A percentile compares a stretch with the other conserved stretches of the same genome.
Conservation (phyloP, 2,888 invertebrate genomes). For the Strigamia transsilvanica region DNA sequence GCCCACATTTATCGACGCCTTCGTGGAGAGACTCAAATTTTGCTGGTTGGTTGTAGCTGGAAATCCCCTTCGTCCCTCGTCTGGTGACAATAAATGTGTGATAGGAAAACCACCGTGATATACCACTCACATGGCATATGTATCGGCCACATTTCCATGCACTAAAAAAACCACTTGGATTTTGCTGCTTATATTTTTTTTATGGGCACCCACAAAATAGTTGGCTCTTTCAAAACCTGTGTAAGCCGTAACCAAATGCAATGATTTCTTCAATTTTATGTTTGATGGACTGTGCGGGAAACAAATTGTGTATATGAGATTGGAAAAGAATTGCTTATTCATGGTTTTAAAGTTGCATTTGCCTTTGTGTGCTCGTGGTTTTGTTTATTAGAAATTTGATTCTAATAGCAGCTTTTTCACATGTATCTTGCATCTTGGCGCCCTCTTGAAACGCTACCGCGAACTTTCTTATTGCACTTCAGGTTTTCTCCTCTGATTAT, state of each 20-base stretch:
- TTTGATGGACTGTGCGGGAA: not conserved
- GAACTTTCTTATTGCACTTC: not conserved
- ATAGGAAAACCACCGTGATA: slow-evolving; percentile 37
- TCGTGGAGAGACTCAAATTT: slow-evolving; percentile 43
- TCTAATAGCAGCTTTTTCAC: not conserved
- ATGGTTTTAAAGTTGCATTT: slow-evolving; percentile 3
- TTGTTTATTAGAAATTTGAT: slow-evolving; percentile 7
- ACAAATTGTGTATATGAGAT: not conserved
- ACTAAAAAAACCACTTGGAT: slow-evolving; percentile 40
- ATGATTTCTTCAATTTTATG: slow-evolving; percentile 34
- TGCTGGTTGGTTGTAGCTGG: slow-evolving; percentile 31
- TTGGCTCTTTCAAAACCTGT: not conserved
- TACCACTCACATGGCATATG: slow-evolving; percentile 38
- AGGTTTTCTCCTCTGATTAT: slow-evolving; percentile 18
- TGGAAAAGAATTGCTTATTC: slow-evolving; percentile 7
- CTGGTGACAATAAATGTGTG: slow-evolving; percentile 43
- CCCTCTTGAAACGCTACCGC: slow-evolving; percentile 30
- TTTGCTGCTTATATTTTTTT: slow-evolving; percentile 30
- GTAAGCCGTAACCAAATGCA: not conserved
- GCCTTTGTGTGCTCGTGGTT: not conserved
- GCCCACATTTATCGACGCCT: slow-evolving; percentile 46
- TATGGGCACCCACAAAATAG: slow-evolving; percentile 15
- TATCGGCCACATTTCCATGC: slow-evolving; percentile 46
- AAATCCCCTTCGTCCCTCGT: slow-evolving; percentile 49
- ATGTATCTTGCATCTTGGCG: slow-evolving; percentile 23